Conservation (phyloP, 2,797 vertebrate genomes). For the Pteropus rufus region DNA sequence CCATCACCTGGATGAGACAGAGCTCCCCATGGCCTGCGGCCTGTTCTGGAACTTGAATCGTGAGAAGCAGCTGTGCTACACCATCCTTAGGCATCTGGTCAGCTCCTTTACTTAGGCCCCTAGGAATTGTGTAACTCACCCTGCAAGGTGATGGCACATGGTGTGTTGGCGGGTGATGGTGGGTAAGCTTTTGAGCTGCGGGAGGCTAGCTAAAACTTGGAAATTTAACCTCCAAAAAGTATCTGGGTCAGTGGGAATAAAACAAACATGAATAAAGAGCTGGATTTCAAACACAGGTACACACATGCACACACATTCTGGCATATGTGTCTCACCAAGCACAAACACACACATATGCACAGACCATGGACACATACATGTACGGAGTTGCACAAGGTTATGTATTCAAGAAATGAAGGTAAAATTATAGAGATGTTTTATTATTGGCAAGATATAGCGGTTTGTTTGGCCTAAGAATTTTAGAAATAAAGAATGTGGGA, state of each 20-base stretch:
- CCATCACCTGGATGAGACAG: background rate
- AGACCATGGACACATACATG: rapidly evolving
- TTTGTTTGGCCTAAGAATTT: background rate
- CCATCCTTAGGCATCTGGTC: rapidly evolving
- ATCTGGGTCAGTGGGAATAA: background rate
- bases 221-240: background rate
- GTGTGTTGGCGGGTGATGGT: background rate
- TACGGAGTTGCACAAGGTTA: background rate
- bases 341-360: rapidly evolving
- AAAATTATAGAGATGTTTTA: background rate
- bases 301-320: rapidly evolving
- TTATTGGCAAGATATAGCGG: background rate
- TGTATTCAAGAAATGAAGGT: background rate
- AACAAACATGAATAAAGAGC: background rate
- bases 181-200: background rate
- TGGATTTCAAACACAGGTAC: background rate
- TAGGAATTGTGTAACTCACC: background rate
- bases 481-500: background rate
- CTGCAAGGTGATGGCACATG: rapidly evolving
- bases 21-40: rapidly evolving
- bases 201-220: too few relatives aligned
- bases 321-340: too few relatives aligned
- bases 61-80: background rate
- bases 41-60: background rate
- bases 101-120: background rate